These are phyloP conservation scores for Eupithecia abbreviata DNA, from an alignment of 2,888 invertebrate genomes.

Conservation along the genomic window DNA sequence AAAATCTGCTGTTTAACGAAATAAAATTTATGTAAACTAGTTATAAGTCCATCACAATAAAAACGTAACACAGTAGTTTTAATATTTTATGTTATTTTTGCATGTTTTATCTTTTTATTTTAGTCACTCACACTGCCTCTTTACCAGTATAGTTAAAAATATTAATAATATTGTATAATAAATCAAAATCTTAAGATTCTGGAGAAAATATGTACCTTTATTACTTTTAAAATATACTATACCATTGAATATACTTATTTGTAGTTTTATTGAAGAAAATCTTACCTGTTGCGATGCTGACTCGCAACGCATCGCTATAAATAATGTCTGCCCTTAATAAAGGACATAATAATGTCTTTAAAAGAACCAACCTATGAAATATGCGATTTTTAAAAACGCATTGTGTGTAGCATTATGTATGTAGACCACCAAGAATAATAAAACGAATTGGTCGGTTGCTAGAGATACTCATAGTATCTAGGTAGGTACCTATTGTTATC, in stretches of 20 bases:
- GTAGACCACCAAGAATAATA: neutral
- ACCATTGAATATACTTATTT: neutral
- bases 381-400: neutral
- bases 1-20: slow-evolving; percentile 21
- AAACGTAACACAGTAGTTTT: slow-evolving; percentile 27
- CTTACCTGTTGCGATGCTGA: neutral
- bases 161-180: slow-evolving; percentile 8
- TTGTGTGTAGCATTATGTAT: neutral
- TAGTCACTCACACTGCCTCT: slow-evolving; percentile 30
- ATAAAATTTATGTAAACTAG: slow-evolving; percentile 26
- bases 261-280: neutral
- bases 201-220: neutral
- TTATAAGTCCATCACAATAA: slow-evolving; percentile 40
- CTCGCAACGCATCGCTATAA: neutral
- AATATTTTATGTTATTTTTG: slow-evolving; percentile 31
- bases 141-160: slow-evolving; percentile 20
- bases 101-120: slow-evolving; percentile 27
- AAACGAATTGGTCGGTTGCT: neutral
- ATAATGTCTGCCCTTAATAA: neutral
- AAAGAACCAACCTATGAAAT: neutral
- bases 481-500: no score
- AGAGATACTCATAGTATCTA: neutral
- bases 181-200: slow-evolving; percentile 7
- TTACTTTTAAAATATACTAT: slow-evolving; percentile 9
- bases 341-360: no score